Evolutionary conservation across 2,888 invertebrate species (phyloP).

Genomic region (Aradus depressus): DNA sequence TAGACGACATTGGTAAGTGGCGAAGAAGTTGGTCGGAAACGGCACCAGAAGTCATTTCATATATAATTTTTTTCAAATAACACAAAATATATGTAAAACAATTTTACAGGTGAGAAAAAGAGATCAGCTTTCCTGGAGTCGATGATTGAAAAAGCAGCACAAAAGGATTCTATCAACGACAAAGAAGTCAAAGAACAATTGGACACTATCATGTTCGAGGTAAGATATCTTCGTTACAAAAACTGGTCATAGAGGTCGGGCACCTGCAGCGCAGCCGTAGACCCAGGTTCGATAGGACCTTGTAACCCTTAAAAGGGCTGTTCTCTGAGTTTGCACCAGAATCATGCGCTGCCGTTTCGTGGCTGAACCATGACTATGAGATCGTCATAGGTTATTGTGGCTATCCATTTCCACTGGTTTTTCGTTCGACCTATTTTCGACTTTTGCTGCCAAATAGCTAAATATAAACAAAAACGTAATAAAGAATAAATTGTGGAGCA

Average conservation of each 20-base stretch:
- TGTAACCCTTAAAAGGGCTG: no score
- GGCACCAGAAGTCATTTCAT: not conserved
- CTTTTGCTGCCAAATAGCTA: no score
- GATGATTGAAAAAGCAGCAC: constrained; percentile 72
- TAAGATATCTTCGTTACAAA: constrained; percentile 31
- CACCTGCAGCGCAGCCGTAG: not conserved
- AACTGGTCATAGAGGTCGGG: not conserved
- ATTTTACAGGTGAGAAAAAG: constrained; percentile 56
- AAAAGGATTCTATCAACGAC: constrained; percentile 59
- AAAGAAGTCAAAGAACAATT: constrained; percentile 77
- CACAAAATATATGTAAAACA: not conserved
- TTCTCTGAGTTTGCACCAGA: no score
- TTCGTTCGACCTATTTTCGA: no score
- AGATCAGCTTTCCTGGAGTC: constrained; percentile 80
- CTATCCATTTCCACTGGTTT: not conserved
- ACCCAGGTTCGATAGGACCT: no score
- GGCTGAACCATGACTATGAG: not conserved
- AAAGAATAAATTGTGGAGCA: no score
- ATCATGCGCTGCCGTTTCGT: no score
- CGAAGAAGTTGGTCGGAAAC: not conserved
- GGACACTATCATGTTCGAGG: constrained; percentile 82
- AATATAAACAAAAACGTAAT: no score
- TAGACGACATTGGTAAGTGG: constrained; percentile 46
- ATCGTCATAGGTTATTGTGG: not conserved
- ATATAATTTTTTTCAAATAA: not conserved